A percentile compares a stretch with the other conserved stretches of the same genome.
phyloP scores from a whole-genome alignment of 2,113 vertebrate species.

The Girardinichthys multiradiatus region DNA sequence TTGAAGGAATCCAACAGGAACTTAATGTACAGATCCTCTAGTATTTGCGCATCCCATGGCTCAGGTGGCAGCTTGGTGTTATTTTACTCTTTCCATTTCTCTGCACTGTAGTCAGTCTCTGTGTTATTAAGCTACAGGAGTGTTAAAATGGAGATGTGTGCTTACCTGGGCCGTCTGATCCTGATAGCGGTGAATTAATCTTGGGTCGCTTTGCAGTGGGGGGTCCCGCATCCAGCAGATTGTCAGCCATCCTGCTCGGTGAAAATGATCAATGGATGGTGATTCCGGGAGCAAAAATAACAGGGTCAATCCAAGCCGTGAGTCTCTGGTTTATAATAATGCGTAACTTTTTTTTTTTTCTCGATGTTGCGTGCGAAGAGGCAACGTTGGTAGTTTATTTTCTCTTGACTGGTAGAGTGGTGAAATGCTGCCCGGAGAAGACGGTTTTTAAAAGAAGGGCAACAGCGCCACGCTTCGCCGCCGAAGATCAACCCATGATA shows the following conservation, averaged over 20 bases:
- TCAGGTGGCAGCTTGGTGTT: not conserved
- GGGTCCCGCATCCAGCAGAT: slow-evolving; percentile 93
- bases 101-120: not conserved
- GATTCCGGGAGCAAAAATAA: slow-evolving; percentile 31
- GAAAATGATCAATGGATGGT: slow-evolving; percentile 32
- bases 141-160: not conserved
- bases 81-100: not conserved
- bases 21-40: slow-evolving; percentile 5
- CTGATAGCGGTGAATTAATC: slow-evolving; percentile 91
- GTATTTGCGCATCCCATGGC: slow-evolving; percentile 14
- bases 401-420: slow-evolving; percentile 64
- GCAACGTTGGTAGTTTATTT: slow-evolving; percentile 48
- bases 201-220: slow-evolving; percentile 93
- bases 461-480: slow-evolving; percentile 89
- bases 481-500: slow-evolving; percentile 86
- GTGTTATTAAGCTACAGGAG: not conserved
- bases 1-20: not conserved
- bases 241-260: slow-evolving; percentile 87
- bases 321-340: slow-evolving; percentile 12
- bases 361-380: slow-evolving; percentile 32
- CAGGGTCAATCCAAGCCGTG: slow-evolving; percentile 29
- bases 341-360: slow-evolving; percentile 27
- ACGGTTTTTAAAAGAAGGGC: slow-evolving; percentile 82
- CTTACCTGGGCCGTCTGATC: slow-evolving; percentile 93
- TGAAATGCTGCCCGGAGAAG: slow-evolving; percentile 69